Conservation (phyloP, 64 coral and sea anemone genomes). For the Montipora capricornis region DNA sequence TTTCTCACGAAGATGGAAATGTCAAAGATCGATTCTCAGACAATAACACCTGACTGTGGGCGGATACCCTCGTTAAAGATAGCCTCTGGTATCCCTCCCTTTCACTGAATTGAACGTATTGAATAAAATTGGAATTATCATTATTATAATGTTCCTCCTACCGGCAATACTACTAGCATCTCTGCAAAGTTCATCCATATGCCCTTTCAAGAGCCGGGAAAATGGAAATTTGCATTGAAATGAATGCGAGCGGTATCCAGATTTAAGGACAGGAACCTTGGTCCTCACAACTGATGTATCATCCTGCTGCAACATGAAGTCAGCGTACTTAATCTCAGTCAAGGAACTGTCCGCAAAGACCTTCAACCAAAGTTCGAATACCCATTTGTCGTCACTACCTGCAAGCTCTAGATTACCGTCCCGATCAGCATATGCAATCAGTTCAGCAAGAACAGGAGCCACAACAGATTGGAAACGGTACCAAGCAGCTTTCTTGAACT, state of each 20-base stretch:
- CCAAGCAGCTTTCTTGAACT: constrained; percentile 83
- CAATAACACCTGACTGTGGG: no score
- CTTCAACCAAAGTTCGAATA: constrained; percentile 50
- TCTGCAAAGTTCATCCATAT: constrained; percentile 29
- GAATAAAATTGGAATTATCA: no score
- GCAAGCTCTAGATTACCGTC: constrained; percentile 65
- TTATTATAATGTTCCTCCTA: not conserved
- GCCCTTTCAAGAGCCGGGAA: constrained; percentile 87
- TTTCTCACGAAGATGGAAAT: no score
- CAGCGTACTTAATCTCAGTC: constrained; percentile 48
- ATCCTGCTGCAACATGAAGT: constrained; percentile 44
- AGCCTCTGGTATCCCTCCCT: no score
- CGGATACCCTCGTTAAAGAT: no score
- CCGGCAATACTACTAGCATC: constrained; percentile 15
- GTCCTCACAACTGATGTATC: constrained; percentile 13
- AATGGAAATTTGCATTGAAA: constrained; percentile 80
- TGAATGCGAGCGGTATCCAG: constrained; percentile 49
- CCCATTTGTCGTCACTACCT: constrained; percentile 16
- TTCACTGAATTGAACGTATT: no score
- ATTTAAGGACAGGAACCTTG: constrained; percentile 65
- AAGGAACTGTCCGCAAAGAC: constrained; percentile 43
- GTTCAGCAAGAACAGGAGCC: constrained; percentile 73
- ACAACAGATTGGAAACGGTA: constrained; percentile 72
- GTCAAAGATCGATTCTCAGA: no score
- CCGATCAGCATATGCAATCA: constrained; percentile 80